Evolutionary conservation across 2,113 vertebrate genomes (phyloP).

Genomic region (Scalopus aquaticus): DNA sequence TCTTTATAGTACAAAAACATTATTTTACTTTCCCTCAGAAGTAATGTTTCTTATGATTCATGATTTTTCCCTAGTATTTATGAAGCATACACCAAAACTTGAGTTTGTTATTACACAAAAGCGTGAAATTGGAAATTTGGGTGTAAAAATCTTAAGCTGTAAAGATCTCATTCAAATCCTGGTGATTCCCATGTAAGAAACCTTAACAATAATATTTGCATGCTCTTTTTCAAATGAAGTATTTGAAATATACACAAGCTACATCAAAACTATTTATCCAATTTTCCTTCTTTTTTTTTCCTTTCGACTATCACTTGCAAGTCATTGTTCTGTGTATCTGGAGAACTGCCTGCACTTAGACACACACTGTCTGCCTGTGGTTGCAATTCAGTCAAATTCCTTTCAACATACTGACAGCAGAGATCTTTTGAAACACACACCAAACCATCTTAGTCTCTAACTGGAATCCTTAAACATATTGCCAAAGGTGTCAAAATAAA

Average conservation of each 20-base stretch:
- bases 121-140: neutral
- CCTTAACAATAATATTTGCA: neutral
- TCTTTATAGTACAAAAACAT: neutral
- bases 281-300: neutral
- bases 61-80: neutral
- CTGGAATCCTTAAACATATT: neutral
- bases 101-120: slow-evolving; percentile 12
- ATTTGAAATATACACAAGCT: neutral
- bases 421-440: neutral
- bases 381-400: neutral
- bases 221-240: neutral
- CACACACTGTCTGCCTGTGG: neutral
- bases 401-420: neutral
- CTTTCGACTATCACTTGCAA: neutral
- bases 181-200: neutral
- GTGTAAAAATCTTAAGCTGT: slow-evolving; percentile 1
- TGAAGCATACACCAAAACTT: neutral
- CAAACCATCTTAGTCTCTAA: neutral
- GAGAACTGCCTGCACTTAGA: neutral
- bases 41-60: neutral
- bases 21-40: neutral
- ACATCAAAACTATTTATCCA: neutral
- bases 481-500: neutral
- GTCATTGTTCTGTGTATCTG: neutral
- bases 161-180: neutral